A percentile compares a stretch with the other conserved stretches of the same genome.
Conservation (phyloP, 2,113 vertebrate species). For the Formicarius rufipectus region DNA sequence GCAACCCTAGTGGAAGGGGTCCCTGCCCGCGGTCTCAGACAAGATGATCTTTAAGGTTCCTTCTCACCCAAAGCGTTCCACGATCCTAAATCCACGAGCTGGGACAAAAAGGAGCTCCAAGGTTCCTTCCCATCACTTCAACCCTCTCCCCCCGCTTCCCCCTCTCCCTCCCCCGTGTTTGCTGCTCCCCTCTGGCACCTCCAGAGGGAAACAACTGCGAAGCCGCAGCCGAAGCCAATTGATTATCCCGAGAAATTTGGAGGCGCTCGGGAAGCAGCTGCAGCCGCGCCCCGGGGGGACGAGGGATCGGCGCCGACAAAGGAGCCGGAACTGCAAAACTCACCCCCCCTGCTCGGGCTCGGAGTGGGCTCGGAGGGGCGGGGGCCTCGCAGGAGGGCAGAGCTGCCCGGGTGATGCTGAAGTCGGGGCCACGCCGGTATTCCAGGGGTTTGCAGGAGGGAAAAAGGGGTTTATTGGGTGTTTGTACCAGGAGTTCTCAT, state of each 20-base stretch:
- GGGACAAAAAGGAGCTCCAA: fast-evolving
- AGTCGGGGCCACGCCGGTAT: fast-evolving
- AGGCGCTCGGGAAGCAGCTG: constrained; percentile 72
- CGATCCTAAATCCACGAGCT: not conserved
- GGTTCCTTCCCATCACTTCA: fast-evolving
- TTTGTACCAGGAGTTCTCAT: not conserved
- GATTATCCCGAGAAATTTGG: constrained; percentile 76
- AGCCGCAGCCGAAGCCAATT: constrained; percentile 70
- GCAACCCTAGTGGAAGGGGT: not conserved
- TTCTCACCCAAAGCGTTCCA: not conserved
- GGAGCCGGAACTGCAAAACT: no score
- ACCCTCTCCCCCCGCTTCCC: no score
- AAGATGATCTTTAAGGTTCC: not conserved
- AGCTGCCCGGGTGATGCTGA: not conserved
- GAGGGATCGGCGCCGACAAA: not conserved
- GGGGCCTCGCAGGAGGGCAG: no score
- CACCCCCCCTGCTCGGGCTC: no score
- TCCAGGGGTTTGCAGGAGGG: fast-evolving
- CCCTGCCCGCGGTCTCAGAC: not conserved
- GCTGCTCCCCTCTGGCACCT: not conserved
- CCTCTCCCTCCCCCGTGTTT: not conserved
- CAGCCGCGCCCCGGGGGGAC: constrained; percentile 29
- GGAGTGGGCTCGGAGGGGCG: no score
- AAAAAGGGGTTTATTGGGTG: not conserved
- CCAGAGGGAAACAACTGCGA: not conserved